phyloP scores from a whole-genome alignment of 2,797 vertebrate species.

The Miichthys miiuy region DNA sequence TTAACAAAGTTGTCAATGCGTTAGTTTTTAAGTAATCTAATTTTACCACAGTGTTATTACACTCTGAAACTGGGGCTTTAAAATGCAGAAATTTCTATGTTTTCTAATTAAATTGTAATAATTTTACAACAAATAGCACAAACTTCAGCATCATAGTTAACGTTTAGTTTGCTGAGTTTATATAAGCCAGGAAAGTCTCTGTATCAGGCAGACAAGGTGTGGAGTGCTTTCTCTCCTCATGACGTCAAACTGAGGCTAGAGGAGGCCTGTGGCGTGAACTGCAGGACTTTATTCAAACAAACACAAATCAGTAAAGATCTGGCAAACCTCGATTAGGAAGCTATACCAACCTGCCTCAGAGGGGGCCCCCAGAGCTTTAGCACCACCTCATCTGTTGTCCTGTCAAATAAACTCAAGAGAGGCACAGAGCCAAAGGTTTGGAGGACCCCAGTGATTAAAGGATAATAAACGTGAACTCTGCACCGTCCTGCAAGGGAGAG shows the following conservation, averaged over 20 bases:
- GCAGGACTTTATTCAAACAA: slow-evolving; percentile 65
- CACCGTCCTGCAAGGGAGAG: slow-evolving; percentile 23
- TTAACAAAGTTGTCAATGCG: too few species aligned
- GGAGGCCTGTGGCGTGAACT: slow-evolving; percentile 12
- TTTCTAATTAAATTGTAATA: neutral
- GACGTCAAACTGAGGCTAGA: slow-evolving; percentile 43
- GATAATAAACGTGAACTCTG: slow-evolving; percentile 73
- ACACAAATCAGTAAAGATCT: slow-evolving; percentile 66
- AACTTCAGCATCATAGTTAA: neutral
- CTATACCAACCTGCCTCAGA: slow-evolving; percentile 10
- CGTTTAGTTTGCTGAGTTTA: neutral
- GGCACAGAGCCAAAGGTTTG: slow-evolving; percentile 31
- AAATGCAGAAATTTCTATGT: too few species aligned
- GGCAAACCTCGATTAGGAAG: slow-evolving; percentile 37
- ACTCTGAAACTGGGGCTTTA: too few species aligned
- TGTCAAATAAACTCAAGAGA: slow-evolving; percentile 57
- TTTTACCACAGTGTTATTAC: too few species aligned
- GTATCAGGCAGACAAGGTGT: slow-evolving; percentile 21
- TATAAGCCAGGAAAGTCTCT: neutral
- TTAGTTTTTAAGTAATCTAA: too few species aligned
- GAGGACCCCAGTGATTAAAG: slow-evolving; percentile 66
- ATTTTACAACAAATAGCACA: neutral
- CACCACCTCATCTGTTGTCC: slow-evolving; percentile 47
- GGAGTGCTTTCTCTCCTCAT: slow-evolving; percentile 5
- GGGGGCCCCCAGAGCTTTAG: slow-evolving; percentile 18